A percentile compares a stretch with the other conserved stretches of the same genome.
Conservation (phyloP, 2,888 invertebrate species). For the Callimorpha dominula region DNA sequence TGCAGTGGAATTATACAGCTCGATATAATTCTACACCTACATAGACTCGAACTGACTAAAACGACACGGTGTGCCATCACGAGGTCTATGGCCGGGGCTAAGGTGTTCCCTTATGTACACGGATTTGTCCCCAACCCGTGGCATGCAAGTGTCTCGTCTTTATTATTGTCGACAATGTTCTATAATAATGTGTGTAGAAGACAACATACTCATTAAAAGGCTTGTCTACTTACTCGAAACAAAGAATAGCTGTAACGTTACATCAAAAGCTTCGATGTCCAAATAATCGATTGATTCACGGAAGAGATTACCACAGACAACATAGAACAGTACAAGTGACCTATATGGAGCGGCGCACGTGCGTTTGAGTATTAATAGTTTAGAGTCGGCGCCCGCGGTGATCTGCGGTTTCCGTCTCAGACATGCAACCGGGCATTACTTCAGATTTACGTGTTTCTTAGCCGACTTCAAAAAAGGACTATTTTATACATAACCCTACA, state of each 20-base stretch:
- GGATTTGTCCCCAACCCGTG: no score
- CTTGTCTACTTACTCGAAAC: background rate
- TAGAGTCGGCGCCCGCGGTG: slow-evolving; percentile 34
- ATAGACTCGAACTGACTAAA: no score
- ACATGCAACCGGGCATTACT: slow-evolving; percentile 20
- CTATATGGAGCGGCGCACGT: slow-evolving; percentile 39
- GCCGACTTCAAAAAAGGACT: background rate
- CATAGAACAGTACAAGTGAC: slow-evolving; percentile 26
- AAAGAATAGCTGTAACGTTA: background rate
- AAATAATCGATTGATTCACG: slow-evolving; percentile 18
- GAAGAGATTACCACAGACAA: slow-evolving; percentile 19
- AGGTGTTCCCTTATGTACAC: no score
- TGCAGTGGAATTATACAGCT: no score
- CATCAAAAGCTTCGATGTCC: slow-evolving; percentile 9
- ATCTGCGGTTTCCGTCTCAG: slow-evolving; percentile 47
- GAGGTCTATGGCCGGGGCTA: no score
- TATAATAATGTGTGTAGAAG: no score
- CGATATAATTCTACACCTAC: no score
- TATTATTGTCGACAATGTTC: no score
- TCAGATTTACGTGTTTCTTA: slow-evolving; percentile 22
- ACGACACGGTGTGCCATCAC: no score
- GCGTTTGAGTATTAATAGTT: slow-evolving; percentile 36
- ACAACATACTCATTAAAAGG: background rate
- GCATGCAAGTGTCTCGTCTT: no score
- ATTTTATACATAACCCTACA: background rate